phyloP scores from a whole-genome alignment of 64 coral and sea anemone species.

The Orbicella faveolata region DNA sequence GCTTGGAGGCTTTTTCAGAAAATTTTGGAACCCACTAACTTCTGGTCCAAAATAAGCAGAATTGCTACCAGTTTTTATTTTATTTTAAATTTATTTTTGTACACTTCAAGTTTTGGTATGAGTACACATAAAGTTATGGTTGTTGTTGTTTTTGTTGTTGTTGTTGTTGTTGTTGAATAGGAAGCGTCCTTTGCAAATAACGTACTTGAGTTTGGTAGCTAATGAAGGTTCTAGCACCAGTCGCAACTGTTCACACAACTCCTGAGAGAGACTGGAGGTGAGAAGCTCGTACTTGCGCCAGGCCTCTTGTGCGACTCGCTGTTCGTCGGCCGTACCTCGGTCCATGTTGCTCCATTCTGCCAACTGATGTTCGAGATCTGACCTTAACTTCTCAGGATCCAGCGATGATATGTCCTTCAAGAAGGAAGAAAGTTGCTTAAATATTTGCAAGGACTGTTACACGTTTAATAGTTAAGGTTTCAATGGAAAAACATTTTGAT shows the following conservation, averaged over 20 bases:
- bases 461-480: too few species aligned
- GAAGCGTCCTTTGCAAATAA: neutral
- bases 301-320: conserved; percentile 60
- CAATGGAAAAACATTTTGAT: too few species aligned
- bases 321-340: conserved; percentile 47
- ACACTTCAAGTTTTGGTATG: too few species aligned
- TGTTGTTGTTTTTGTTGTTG: too few species aligned
- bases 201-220: conserved; percentile 90
- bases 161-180: neutral
- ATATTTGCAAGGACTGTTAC: too few species aligned
- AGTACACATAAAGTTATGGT: too few species aligned
- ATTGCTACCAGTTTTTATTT: too few species aligned
- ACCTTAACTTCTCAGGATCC: conserved; percentile 83
- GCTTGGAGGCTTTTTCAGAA: too few species aligned
- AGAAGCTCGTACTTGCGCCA: conserved; percentile 95
- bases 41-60: too few species aligned
- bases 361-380: conserved; percentile 80
- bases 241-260: conserved; percentile 94
- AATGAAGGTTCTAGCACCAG: conserved; percentile 94
- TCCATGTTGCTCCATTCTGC: conserved; percentile 68
- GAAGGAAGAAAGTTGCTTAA: neutral
- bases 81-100: too few species aligned
- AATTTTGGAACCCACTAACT: too few species aligned
- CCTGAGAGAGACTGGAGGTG: conserved; percentile 82
- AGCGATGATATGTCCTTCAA: conserved; percentile 31